phyloP scores from a whole-genome alignment of 2,888 invertebrate genomes.

The Prosapia bicincta region DNA sequence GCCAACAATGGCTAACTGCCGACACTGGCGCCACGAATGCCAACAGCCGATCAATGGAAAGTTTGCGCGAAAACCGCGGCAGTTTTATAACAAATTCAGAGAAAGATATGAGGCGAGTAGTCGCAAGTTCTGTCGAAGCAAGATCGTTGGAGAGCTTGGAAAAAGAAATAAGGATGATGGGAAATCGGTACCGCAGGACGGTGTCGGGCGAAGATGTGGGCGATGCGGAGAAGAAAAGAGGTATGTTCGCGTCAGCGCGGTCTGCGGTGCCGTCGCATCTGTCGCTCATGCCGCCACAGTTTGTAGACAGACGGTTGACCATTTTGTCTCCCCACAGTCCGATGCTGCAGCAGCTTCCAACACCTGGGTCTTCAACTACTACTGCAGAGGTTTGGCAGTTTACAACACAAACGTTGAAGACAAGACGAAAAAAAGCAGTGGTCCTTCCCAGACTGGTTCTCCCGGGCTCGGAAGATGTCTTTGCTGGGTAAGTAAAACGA shows the following conservation, averaged over 20 bases:
- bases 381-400: slow-evolving; percentile 31
- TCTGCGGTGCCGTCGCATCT: slow-evolving; percentile 58
- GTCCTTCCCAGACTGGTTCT: slow-evolving; percentile 70
- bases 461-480: slow-evolving; percentile 69
- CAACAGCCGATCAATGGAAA: slow-evolving; percentile 59
- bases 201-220: slow-evolving; percentile 56
- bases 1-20: slow-evolving; percentile 41
- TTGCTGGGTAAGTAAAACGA: slow-evolving; percentile 57
- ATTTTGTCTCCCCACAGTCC: slow-evolving; percentile 80
- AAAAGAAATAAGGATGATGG: slow-evolving; percentile 53
- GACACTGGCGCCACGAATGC: slow-evolving; percentile 29
- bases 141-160: slow-evolving; percentile 52
- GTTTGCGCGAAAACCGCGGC: slow-evolving; percentile 54
- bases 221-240: slow-evolving; percentile 63
- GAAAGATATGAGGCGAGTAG: slow-evolving; percentile 57
- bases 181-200: slow-evolving; percentile 49
- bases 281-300: slow-evolving; percentile 64
- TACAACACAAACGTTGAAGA: slow-evolving; percentile 52
- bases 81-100: slow-evolving; percentile 65
- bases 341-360: slow-evolving; percentile 59
- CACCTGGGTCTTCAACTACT: slow-evolving; percentile 47
- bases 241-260: slow-evolving; percentile 55
- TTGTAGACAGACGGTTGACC: slow-evolving; percentile 62
- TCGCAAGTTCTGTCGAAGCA: slow-evolving; percentile 49
- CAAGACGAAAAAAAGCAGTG: slow-evolving; percentile 66